Base-by-base conservation (phyloP, 1,140 invertebrate genomes). In the Rhagoletis zephyria region DNA sequence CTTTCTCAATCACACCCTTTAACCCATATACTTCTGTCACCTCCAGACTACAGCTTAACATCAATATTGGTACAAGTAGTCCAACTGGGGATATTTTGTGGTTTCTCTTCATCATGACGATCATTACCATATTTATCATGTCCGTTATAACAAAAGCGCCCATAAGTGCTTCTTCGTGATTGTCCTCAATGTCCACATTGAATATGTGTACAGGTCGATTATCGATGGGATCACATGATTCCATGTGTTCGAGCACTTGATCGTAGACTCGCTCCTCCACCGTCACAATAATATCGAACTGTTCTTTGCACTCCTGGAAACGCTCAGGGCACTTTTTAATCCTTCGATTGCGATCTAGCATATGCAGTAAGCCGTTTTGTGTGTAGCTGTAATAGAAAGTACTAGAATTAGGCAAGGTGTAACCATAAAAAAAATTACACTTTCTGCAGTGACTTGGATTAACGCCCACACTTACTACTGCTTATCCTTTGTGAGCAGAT, bases 261-360 rank as follows among this genome's bases (percentile, higher is more conserved):
- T 99, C 99, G 93, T 99, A 99, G 3, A 99, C 99, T 90, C 98
- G 94, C 93, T 99, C 99, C 94, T 99, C 99, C 93, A 98, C 98
- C 0, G 98, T 99, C 89, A 99, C 96, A 63, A 99, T 96, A 81
- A 99, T 96, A 94, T 99, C 98, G 94, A 99, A 99, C 90, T 96
- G 96, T 89, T 99, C 98, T 90, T 95, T 95, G 88, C 95, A 96
- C 19, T 95, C 94, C 94, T 99, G 99, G 94, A 99, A 99, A 88
- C 97, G 95, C 94, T 99, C 98, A 16, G 99, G 99, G 87, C 95
- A 95, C 19, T 95, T 94, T 94, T 99, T 99, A 89, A 99, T 99
- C 91, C 98, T 94, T 89, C 97, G 94, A 93, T 99, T 99, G 90
- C 99, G 95, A 91, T 99, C 99, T 89, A 99, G 93, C 97, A 99